Evolutionary conservation across 1,140 invertebrate species (phyloP), one percentile per base, ranked within the genome.

Genomic region (Chrysopa pallens): DNA sequence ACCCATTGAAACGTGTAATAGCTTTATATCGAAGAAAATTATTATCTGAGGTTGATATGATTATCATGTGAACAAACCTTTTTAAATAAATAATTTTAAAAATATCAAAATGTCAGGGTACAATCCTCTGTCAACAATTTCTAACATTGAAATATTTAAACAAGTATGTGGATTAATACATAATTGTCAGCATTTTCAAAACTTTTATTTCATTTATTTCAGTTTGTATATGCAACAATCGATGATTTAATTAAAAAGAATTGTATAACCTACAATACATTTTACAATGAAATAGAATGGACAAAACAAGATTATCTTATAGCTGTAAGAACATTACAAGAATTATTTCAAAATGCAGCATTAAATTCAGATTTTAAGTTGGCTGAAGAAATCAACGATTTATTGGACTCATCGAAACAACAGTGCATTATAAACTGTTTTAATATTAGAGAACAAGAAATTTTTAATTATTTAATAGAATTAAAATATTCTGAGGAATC

Each of bases 161-260:
- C 35, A 46, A 39, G 48, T 47, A 45, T 29, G 11, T 43, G 11
- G 6, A 41, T 29, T 17, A 15, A 29, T 8, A 41, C 12, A n/a
- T 13, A 8, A 31, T 27, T 6, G 12, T 14, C 3, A n/a, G 6
- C 13, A 12, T 31, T 29, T 23, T 31, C 6, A 41, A 31, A 29
- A 23, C 2, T 3, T 23, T 23, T 23, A 3, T 3, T 23, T 23
- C 39, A 8, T 31, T 27, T 8, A 28, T 55, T 57, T 40, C 38
- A 59, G 57, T 59, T 59, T 49, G 28, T 59, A 12, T 53, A 59
- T 44, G 45, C 51, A 37, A 56, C 52, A 38, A 38, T 57, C 8
- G 52, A 58, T 41, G 51, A 55, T 44, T 42, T 57, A 39, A 29
- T 48, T n/a, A 43, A 40, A 9, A 50, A 45, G 44, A 42, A 44